These are phyloP conservation scores for Brachionus paranguensis DNA, from an alignment of 1,140 invertebrate species.

Conservation along the genomic window DNA sequence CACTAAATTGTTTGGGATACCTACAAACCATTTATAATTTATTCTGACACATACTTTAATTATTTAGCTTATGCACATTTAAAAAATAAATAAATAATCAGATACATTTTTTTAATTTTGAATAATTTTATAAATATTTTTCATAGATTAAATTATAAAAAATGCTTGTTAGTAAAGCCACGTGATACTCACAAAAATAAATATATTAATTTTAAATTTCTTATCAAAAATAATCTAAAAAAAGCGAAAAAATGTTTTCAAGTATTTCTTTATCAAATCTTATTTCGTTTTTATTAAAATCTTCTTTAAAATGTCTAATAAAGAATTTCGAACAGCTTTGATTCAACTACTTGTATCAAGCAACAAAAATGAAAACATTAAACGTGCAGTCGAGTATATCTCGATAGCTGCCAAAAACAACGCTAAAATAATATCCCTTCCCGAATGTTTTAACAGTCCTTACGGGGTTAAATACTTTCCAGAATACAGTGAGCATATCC, in stretches of 20 bases:
- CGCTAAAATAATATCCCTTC: conserved; percentile 71
- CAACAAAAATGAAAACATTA: conserved; percentile 70
- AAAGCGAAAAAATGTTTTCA: neutral
- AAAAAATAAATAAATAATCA: too few relatives aligned
- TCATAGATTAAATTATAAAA: too few relatives aligned
- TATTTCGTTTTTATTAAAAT: neutral
- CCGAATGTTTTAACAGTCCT: conserved; percentile 86
- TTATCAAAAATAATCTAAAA: neutral
- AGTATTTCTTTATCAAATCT: neutral
- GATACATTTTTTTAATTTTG: too few relatives aligned
- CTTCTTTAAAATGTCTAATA: neutral
- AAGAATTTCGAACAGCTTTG: conserved; percentile 61
- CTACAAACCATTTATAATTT: too few relatives aligned
- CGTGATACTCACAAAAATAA: neutral
- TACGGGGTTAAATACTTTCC: conserved; percentile 81
- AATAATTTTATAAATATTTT: too few relatives aligned
- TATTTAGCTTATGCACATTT: too few relatives aligned
- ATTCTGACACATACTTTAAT: too few relatives aligned
- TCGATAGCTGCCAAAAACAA: conserved; percentile 67
- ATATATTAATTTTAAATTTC: neutral
- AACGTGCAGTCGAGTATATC: conserved; percentile 66
- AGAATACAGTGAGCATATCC: conserved; percentile 77
- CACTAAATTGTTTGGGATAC: too few relatives aligned
- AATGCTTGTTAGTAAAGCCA: neutral
- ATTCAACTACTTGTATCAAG: conserved; percentile 70